A percentile compares a stretch with the other conserved stretches of the same genome.
These are phyloP conservation scores for Calliphora vomitoria DNA, from an alignment of 2,888 invertebrate species.

Conservation along the genomic window DNA sequence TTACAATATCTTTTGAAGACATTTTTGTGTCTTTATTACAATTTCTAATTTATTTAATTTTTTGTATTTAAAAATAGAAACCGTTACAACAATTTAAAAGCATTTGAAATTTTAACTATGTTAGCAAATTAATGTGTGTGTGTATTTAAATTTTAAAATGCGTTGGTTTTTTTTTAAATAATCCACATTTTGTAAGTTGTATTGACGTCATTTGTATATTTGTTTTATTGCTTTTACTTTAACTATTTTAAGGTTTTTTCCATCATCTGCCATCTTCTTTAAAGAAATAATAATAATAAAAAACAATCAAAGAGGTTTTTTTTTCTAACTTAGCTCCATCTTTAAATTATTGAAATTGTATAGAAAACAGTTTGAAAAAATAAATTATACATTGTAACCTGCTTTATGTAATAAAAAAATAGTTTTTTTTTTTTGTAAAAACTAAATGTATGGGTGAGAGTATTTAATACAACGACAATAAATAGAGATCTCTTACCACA, in stretches of 20 bases:
- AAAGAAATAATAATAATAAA: background rate
- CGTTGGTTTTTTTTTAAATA: background rate
- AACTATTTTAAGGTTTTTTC: conserved; percentile 2
- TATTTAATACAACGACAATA: conserved; percentile 34
- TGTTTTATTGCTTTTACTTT: background rate
- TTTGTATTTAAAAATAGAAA: too few relatives aligned
- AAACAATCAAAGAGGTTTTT: background rate
- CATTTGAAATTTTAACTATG: background rate
- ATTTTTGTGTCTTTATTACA: too few relatives aligned
- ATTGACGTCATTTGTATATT: background rate
- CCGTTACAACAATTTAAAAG: too few relatives aligned
- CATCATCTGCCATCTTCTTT: background rate
- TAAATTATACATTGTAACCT: conserved; percentile 66
- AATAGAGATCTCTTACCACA: conserved; percentile 57
- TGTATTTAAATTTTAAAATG: conserved; percentile 6
- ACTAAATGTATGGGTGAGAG: conserved; percentile 25
- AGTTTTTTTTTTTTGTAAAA: too few relatives aligned
- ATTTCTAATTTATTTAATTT: too few relatives aligned
- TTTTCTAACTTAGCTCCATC: background rate
- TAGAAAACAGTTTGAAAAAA: conserved; percentile 30
- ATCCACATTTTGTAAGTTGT: background rate
- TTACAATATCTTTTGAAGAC: too few relatives aligned
- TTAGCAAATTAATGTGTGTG: background rate
- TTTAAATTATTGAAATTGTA: conserved; percentile 30
- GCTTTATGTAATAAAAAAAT: conserved; percentile 64